Conservation (phyloP, 2,113 vertebrate species). For the Corythornis vintsioides region DNA sequence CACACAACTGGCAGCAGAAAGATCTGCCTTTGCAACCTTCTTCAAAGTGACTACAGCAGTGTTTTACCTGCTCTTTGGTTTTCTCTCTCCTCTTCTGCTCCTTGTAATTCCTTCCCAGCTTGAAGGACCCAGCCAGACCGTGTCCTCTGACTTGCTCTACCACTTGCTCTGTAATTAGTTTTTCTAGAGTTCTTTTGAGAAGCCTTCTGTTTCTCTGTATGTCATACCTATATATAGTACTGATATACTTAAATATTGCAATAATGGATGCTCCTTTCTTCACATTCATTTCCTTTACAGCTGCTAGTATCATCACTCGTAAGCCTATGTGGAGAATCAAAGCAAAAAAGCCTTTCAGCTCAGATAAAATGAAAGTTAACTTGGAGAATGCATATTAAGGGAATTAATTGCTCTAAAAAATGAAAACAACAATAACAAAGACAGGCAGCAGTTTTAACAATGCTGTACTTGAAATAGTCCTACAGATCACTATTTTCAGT, state of each 20-base stretch:
- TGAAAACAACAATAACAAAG: background rate
- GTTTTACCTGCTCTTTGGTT: slow-evolving; percentile 82
- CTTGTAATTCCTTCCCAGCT: slow-evolving; percentile 93
- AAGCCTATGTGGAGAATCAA: slow-evolving; percentile 81
- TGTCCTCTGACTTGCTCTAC: slow-evolving; percentile 93
- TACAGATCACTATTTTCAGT: background rate
- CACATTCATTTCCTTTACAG: slow-evolving; percentile 90
- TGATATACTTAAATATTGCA: slow-evolving; percentile 91
- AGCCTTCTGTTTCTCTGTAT: slow-evolving; percentile 87
- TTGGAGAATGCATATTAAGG: background rate
- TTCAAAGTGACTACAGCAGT: background rate
- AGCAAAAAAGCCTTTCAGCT: background rate
- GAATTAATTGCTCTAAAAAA: background rate
- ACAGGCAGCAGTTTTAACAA: background rate
- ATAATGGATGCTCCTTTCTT: slow-evolving; percentile 91
- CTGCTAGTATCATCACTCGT: slow-evolving; percentile 91
- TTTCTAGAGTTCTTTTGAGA: slow-evolving; percentile 87
- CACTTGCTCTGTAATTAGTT: slow-evolving; percentile 87
- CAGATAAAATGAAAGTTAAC: slow-evolving; percentile 4
- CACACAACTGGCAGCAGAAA: background rate
- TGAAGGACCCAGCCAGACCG: slow-evolving; percentile 93
- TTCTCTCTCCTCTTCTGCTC: slow-evolving; percentile 81
- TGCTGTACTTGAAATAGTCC: background rate
- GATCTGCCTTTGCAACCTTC: background rate
- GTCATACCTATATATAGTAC: slow-evolving; percentile 86